These are phyloP conservation scores for Taeniopygia guttata DNA, from an alignment of 2,797 vertebrate genomes.

Conservation along the genomic window DNA sequence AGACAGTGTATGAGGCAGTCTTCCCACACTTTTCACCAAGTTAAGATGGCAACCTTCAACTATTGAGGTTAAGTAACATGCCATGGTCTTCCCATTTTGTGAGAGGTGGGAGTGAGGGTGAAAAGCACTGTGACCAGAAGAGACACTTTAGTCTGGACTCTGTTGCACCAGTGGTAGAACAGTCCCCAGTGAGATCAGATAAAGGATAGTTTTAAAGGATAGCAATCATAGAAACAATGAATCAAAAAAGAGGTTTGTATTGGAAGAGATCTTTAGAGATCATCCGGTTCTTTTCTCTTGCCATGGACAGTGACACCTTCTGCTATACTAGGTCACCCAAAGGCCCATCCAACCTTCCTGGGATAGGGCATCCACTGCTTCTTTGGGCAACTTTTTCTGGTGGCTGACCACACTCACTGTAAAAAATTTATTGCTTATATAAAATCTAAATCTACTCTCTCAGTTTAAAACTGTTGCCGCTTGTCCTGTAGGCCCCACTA, in stretches of 20 bases:
- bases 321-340: background rate
- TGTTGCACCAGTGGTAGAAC: background rate
- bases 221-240: background rate
- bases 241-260: background rate
- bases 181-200: background rate
- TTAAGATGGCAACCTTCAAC: background rate
- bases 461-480: background rate
- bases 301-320: background rate
- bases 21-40: background rate
- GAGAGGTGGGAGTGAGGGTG: background rate
- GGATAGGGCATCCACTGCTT: background rate
- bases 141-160: background rate
- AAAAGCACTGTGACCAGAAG: background rate
- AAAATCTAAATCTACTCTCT: background rate
- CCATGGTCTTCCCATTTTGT: background rate
- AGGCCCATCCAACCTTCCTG: background rate
- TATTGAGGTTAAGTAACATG: accelerated
- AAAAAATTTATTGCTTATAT: background rate
- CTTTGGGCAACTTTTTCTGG: background rate
- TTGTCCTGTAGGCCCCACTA: background rate
- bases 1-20: background rate
- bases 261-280: background rate
- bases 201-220: background rate
- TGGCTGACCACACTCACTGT: background rate
- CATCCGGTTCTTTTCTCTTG: background rate